Conservation (phyloP, 2,113 vertebrate species). For the Rhea americana region DNA sequence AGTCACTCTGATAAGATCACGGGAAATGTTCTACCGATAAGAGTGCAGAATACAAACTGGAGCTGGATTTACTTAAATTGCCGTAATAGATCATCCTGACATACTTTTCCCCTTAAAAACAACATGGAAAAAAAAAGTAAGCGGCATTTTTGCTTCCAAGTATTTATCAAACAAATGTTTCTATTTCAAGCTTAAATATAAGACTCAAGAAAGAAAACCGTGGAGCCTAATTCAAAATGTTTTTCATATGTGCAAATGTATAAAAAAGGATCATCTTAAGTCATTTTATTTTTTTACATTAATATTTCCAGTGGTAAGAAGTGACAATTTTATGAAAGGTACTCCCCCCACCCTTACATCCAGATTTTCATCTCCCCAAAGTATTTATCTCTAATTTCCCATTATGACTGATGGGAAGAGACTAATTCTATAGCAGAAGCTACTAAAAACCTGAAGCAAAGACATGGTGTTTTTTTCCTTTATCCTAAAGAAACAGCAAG, state of each 20-base stretch:
- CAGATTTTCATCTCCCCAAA: neutral
- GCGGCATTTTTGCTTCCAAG: neutral
- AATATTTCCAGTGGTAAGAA: neutral
- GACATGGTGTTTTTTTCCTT: neutral
- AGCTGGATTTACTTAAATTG: conserved; percentile 27
- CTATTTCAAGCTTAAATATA: neutral
- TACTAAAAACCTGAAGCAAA: neutral
- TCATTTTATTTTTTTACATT: neutral
- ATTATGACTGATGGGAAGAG: neutral
- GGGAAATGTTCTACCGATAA: conserved; percentile 49
- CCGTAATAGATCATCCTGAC: conserved; percentile 48
- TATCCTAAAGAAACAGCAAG: neutral
- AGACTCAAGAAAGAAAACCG: neutral
- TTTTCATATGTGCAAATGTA: neutral
- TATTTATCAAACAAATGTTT: neutral
- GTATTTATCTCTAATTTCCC: neutral
- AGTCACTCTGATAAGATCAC: conserved; percentile 25
- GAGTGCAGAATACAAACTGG: conserved; percentile 50
- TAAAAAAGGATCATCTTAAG: neutral
- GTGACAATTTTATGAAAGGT: neutral
- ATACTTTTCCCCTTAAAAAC: neutral
- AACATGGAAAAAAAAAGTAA: neutral
- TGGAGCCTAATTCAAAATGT: neutral
- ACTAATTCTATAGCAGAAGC: neutral
- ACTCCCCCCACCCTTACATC: too few relatives aligned